Conservation (phyloP, 1,140 invertebrate genomes). For the Radopholus similis region DNA sequence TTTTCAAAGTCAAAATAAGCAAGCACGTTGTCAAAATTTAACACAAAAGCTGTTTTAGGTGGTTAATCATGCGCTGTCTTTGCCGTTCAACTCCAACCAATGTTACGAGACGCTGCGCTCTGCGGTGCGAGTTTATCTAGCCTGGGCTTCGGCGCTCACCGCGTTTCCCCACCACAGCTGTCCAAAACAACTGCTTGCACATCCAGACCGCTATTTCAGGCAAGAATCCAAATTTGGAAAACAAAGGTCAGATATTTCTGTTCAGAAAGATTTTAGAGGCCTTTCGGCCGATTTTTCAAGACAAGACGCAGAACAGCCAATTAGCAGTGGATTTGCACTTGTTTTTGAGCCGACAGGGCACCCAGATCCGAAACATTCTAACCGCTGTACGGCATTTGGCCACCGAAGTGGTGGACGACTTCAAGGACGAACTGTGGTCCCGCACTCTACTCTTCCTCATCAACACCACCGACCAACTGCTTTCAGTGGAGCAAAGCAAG, state of each 20-base stretch:
- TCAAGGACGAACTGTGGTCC: conserved; percentile 39
- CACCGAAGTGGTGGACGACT: conserved; percentile 30
- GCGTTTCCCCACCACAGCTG: conserved; percentile 31
- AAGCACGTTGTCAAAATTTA: not conserved
- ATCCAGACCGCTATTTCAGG: conserved; percentile 39
- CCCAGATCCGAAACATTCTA: conserved; percentile 43
- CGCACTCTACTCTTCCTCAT: conserved; percentile 36
- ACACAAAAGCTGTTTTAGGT: conserved; percentile 25
- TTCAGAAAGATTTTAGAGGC: conserved; percentile 44
- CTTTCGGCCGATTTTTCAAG: conserved; percentile 32
- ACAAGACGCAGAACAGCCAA: not conserved
- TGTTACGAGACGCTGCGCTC: conserved; percentile 36
- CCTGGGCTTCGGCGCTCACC: conserved; percentile 37
- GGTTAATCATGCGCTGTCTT: conserved; percentile 38
- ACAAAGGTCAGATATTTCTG: not conserved
- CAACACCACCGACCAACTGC: conserved; percentile 22
- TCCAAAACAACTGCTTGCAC: conserved; percentile 23
- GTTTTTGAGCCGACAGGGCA: conserved; percentile 26
- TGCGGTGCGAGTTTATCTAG: conserved; percentile 45
- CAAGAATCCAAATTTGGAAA: conserved; percentile 13
- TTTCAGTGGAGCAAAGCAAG: not conserved
- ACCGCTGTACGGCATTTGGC: conserved; percentile 24
- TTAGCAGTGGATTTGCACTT: conserved; percentile 1
- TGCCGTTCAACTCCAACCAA: conserved; percentile 25
- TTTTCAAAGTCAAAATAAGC: not conserved